Evolutionary conservation across 1,140 invertebrate species (phyloP), one percentile per base, ranked within the genome.

Genomic region (Eriosoma lanigerum): DNA sequence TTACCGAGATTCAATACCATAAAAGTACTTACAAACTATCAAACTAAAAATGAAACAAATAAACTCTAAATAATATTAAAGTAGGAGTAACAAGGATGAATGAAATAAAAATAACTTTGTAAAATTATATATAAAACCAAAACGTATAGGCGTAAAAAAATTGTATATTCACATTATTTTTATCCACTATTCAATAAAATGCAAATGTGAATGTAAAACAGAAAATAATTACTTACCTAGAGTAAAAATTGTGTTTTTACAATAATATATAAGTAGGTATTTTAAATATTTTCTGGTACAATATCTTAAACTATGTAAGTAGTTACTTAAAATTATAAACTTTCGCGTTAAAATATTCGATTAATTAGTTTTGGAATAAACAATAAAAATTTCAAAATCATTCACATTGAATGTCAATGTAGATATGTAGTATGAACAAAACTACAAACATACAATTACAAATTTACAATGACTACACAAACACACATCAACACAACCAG

Each of bases 1-100:
- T 38, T 56, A 10, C 38, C 0, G 8, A n/a, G 29, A 58, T 24
- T 44, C 72, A 76, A 15, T 76, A 76, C 72, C 72, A 76, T 76
- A 76, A 58, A 76, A 44, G 72, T 76, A 21, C 72, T 21, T 58
- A 76, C 72, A 21, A 56, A 17, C 52, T 21, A 44, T 4, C n/a
- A 17, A 10, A 46, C 15, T 19, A 38, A 4, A 54, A n/a, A 54
- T 54, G n/a, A n/a, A 6, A 48, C 46, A 48, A 54, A 54, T 38
- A 38, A 8, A 38, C n/a, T 38, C 3, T 38, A 4, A 5, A 2
- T 19, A 32, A 9, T 19, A 15, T 24, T 3, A 48, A 46, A 70
- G 3, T 21, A 13, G 2, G 1, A 32, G 1, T 19, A 72, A 52
- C 6, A 52, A 48, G 17, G n/a, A n/a, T n/a, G n/a, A n/a, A n/a